Conservation (phyloP, 2,113 vertebrate genomes). For the Jaculus jaculus region DNA sequence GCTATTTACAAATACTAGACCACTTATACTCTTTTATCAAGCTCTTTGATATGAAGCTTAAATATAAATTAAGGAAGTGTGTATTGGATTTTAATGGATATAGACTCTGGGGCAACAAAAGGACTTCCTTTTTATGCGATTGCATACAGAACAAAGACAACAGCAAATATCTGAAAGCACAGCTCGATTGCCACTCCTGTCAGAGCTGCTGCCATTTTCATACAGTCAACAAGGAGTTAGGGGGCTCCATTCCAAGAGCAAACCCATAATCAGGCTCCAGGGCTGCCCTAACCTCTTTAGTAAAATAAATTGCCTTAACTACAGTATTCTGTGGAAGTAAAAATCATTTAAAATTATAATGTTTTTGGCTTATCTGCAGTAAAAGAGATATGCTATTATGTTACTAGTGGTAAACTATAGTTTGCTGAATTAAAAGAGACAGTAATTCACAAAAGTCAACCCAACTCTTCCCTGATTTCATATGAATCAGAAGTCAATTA, state of each 20-base stretch:
- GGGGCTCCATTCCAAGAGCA: not conserved
- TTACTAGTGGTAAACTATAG: not conserved
- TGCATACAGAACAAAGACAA: not conserved
- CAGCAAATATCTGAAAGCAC: not conserved
- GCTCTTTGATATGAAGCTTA: not conserved
- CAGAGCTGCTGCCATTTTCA: not conserved
- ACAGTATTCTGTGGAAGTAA: not conserved
- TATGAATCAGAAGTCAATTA: not conserved
- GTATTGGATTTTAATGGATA: not conserved
- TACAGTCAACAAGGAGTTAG: not conserved
- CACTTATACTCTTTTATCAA: not conserved
- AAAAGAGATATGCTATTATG: not conserved
- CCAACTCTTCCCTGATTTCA: not conserved
- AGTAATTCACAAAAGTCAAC: not conserved
- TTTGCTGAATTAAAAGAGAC: constrained; percentile 10
- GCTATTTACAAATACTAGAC: not conserved
- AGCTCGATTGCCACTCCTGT: not conserved
- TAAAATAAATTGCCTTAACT: not conserved
- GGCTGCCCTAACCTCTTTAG: not conserved
- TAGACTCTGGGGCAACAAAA: not conserved
- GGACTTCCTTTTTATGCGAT: not conserved
- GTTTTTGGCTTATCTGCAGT: not conserved
- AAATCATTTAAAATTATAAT: constrained; percentile 13
- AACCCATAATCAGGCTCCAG: not conserved
- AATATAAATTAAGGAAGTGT: not conserved